Percentiles rank a stretch among this genome's conserved stretches.
Evolutionary conservation across 2,888 invertebrate genomes (phyloP).

Genomic region (Plutella xylostella): DNA sequence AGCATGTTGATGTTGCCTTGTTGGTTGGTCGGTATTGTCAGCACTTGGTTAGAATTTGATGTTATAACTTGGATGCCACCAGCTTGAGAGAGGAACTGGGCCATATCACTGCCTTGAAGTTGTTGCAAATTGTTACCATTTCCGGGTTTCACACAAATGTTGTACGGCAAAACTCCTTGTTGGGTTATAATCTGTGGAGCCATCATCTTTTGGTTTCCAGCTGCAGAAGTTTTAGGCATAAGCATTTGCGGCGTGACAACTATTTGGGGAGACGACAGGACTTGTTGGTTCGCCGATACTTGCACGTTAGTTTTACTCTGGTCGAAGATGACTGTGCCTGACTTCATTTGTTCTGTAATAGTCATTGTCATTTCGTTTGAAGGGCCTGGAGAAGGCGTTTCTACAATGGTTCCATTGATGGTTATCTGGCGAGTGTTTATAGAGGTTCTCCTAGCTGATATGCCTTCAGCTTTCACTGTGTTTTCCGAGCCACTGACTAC

Average conservation of each 20-base stretch:
- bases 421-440: constrained; percentile 66
- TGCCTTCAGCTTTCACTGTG: constrained; percentile 59
- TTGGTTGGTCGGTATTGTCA: constrained; percentile 58
- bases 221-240: constrained; percentile 51
- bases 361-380: constrained; percentile 64
- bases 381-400: constrained; percentile 65
- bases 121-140: constrained; percentile 52
- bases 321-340: constrained; percentile 59
- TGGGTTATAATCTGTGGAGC: constrained; percentile 58
- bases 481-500: constrained; percentile 58
- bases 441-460: constrained; percentile 58
- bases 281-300: constrained; percentile 57
- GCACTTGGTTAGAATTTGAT: constrained; percentile 62
- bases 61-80: constrained; percentile 65
- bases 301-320: constrained; percentile 59
- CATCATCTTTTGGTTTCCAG: constrained; percentile 51
- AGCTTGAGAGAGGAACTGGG: constrained; percentile 51
- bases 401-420: constrained; percentile 65
- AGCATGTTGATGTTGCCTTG: constrained; percentile 46
- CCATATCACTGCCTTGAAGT: constrained; percentile 55
- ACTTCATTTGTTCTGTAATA: constrained; percentile 61
- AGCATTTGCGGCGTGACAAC: constrained; percentile 65
- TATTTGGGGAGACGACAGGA: constrained; percentile 60
- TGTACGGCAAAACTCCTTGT: constrained; percentile 54
- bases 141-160: constrained; percentile 62